phyloP scores from a whole-genome alignment of 2,797 vertebrate species.

The Phrynocephalus guinanensis region DNA sequence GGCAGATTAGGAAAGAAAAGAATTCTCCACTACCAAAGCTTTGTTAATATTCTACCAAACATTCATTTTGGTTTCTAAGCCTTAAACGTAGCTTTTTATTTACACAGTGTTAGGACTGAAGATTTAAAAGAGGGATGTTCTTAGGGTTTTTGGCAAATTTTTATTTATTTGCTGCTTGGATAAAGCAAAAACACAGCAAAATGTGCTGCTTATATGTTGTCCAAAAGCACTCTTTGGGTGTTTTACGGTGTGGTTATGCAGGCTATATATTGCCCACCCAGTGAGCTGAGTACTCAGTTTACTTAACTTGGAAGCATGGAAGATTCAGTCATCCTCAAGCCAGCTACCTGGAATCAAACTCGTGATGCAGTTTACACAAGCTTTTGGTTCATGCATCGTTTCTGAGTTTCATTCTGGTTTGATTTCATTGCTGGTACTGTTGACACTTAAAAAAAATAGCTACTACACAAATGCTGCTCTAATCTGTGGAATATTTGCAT shows the following conservation, averaged over 20 bases:
- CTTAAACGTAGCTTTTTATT: background rate
- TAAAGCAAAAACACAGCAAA: too few species aligned
- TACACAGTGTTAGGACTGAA: background rate
- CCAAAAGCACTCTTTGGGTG: too few species aligned
- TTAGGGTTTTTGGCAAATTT: background rate
- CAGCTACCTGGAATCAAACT: too few species aligned
- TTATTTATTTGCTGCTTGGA: conserved; percentile 1
- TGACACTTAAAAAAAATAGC: background rate
- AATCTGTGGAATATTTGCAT: background rate
- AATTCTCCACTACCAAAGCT: background rate
- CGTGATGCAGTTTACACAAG: background rate
- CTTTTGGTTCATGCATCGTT: background rate
- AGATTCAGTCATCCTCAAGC: too few species aligned
- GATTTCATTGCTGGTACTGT: background rate
- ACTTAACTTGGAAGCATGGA: too few species aligned
- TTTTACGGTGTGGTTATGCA: too few species aligned
- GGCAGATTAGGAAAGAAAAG: background rate
- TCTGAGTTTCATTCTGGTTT: background rate
- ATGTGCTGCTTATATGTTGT: too few species aligned
- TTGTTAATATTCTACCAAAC: conserved; percentile 17
- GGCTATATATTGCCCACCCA: too few species aligned
- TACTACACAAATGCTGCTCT: background rate
- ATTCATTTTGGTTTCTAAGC: conserved; percentile 15
- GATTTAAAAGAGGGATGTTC: background rate
- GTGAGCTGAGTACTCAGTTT: too few species aligned